Conservation (phyloP, 1,140 invertebrate genomes). For the Pomacea maculata region DNA sequence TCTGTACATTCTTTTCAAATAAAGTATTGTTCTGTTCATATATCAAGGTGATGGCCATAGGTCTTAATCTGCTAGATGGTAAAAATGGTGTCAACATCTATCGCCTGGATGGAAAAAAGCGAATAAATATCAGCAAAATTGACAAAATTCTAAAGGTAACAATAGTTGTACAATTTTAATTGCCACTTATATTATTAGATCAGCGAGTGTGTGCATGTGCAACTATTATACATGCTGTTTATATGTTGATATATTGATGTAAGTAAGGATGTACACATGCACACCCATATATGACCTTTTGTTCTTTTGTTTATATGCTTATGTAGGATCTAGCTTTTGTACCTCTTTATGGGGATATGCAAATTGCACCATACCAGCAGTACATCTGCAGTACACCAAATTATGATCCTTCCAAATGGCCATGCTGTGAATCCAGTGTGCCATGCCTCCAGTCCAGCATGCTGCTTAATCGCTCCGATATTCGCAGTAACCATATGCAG, state of each 20-base stretch:
- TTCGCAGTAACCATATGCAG: slow-evolving; percentile 95
- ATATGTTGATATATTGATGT: background rate
- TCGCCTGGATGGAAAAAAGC: slow-evolving; percentile 96
- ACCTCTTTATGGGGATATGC: slow-evolving; percentile 99
- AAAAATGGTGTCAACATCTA: slow-evolving; percentile 80
- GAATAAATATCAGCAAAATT: slow-evolving; percentile 90
- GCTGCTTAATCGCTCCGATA: slow-evolving; percentile 93
- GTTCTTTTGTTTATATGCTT: no score
- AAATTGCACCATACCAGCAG: slow-evolving; percentile 98
- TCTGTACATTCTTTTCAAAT: background rate
- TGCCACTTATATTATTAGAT: background rate
- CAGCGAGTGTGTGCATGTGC: slow-evolving; percentile 4
- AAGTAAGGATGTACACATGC: background rate
- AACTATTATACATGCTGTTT: no score
- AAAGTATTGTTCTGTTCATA: background rate
- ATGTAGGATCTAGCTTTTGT: slow-evolving; percentile 88
- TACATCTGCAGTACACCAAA: slow-evolving; percentile 96
- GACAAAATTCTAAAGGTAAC: slow-evolving; percentile 95
- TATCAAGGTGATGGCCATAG: slow-evolving; percentile 92
- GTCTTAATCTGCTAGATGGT: slow-evolving; percentile 95
- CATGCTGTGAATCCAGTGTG: slow-evolving; percentile 72
- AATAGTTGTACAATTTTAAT: no score
- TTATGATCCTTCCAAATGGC: slow-evolving; percentile 94
- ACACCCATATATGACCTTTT: no score
- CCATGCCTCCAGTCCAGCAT: slow-evolving; percentile 91